Evolutionary conservation across 2,888 invertebrate genomes (phyloP).

Genomic region (Plebejus melissa): DNA sequence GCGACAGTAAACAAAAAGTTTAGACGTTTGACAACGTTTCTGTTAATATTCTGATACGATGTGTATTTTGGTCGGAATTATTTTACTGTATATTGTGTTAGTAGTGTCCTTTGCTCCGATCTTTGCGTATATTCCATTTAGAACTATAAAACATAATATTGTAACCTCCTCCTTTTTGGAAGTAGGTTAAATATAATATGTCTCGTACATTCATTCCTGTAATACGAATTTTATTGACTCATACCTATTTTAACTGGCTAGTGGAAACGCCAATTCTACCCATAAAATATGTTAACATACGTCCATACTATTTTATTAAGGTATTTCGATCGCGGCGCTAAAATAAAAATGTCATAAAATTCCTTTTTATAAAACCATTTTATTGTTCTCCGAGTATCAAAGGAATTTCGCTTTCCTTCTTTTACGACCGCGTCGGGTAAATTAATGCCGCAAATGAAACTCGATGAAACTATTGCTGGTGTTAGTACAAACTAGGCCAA

Average conservation of each 20-base stretch:
- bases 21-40: no score
- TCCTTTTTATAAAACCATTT: slow-evolving; percentile 21
- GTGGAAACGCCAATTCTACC: slow-evolving; percentile 5
- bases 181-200: neutral
- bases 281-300: slow-evolving; percentile 10
- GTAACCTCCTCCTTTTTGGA: no score
- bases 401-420: neutral
- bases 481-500: neutral
- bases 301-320: neutral
- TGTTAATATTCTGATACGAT: no score
- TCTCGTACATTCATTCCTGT: neutral
- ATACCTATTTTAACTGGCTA: slow-evolving; percentile 2
- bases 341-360: slow-evolving; percentile 19
- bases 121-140: neutral
- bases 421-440: slow-evolving; percentile 2
- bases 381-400: slow-evolving; percentile 14
- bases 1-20: no score
- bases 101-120: neutral
- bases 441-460: slow-evolving; percentile 2
- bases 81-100: no score
- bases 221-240: neutral
- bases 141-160: neutral
- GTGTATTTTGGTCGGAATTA: no score
- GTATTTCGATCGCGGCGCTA: slow-evolving; percentile 18
- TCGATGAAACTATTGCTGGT: neutral